Percentiles rank a stretch among this genome's conserved stretches.
These are phyloP conservation scores for Euglossa dilemma DNA, from an alignment of 1,140 invertebrate genomes.

Conservation along the genomic window DNA sequence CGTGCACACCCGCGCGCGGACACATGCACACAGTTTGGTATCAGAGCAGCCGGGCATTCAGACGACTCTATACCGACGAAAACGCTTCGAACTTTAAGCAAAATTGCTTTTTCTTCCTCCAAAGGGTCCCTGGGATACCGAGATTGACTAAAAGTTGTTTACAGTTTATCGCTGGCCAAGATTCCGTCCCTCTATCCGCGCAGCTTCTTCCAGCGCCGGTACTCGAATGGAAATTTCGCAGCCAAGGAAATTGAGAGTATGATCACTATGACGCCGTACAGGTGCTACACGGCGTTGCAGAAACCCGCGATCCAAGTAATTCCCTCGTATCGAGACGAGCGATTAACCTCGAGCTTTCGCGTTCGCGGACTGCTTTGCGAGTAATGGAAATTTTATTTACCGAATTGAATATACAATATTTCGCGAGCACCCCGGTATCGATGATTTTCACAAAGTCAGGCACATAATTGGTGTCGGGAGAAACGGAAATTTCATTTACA, in stretches of 20 bases:
- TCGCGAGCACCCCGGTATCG: too few relatives aligned
- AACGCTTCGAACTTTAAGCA: slow-evolving; percentile 50
- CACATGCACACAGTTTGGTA: not conserved
- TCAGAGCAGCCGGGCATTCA: not conserved
- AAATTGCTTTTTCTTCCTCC: slow-evolving; percentile 48
- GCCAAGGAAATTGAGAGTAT: not conserved
- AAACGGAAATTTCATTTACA: too few relatives aligned
- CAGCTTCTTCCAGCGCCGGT: not conserved
- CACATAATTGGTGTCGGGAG: too few relatives aligned
- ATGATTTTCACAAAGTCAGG: too few relatives aligned
- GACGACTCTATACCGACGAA: slow-evolving; percentile 31
- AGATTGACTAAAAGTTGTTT: slow-evolving; percentile 53
- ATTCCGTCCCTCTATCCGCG: not conserved
- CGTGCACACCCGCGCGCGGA: not conserved
- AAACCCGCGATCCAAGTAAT: too few relatives aligned
- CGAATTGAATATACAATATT: too few relatives aligned
- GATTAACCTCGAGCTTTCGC: too few relatives aligned
- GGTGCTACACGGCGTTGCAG: too few relatives aligned
- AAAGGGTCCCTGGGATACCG: slow-evolving; percentile 13
- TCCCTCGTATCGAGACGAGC: too few relatives aligned
- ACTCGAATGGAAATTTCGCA: not conserved
- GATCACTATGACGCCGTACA: not conserved
- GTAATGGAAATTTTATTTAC: too few relatives aligned
- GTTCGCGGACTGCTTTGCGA: too few relatives aligned
- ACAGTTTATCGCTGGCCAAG: slow-evolving; percentile 47